Evolutionary conservation across 2,888 invertebrate species (phyloP).

Genomic region (Xanthorhoe designata): DNA sequence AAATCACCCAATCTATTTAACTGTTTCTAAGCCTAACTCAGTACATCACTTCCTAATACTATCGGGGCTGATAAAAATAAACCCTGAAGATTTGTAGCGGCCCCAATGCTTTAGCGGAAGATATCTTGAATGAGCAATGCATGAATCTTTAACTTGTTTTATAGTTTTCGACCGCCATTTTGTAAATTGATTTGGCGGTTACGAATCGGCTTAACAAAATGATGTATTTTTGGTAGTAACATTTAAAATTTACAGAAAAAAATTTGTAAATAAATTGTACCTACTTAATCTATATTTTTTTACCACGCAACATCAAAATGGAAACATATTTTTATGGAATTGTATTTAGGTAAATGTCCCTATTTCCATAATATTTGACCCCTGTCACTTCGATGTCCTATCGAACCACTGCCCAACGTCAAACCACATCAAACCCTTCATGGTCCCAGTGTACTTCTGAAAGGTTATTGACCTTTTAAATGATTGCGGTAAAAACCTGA

Average conservation of each 20-base stretch:
- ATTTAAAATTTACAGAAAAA: no score
- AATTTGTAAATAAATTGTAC: no score
- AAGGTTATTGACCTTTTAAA: neutral
- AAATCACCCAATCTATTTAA: conserved; percentile 16
- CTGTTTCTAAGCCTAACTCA: conserved; percentile 1
- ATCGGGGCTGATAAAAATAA: conserved; percentile 64
- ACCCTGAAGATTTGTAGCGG: conserved; percentile 60
- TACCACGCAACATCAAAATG: no score
- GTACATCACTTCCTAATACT: conserved; percentile 30
- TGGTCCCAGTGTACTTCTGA: neutral
- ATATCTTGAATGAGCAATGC: conserved; percentile 49
- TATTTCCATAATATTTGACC: neutral
- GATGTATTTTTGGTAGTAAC: neutral
- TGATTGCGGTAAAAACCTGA: neutral
- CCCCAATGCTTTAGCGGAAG: conserved; percentile 29
- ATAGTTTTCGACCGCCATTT: conserved; percentile 39
- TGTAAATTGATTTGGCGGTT: conserved; percentile 31
- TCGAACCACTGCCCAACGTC: conserved; percentile 4
- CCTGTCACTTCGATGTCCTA: neutral
- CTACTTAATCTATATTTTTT: neutral
- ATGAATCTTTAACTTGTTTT: conserved; percentile 48
- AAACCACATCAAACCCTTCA: conserved; percentile 5
- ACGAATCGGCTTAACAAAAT: conserved; percentile 27
- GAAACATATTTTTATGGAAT: no score
- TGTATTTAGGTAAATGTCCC: no score